Base-by-base conservation (phyloP, 2,797 vertebrate genomes). In the Merluccius polli region DNA sequence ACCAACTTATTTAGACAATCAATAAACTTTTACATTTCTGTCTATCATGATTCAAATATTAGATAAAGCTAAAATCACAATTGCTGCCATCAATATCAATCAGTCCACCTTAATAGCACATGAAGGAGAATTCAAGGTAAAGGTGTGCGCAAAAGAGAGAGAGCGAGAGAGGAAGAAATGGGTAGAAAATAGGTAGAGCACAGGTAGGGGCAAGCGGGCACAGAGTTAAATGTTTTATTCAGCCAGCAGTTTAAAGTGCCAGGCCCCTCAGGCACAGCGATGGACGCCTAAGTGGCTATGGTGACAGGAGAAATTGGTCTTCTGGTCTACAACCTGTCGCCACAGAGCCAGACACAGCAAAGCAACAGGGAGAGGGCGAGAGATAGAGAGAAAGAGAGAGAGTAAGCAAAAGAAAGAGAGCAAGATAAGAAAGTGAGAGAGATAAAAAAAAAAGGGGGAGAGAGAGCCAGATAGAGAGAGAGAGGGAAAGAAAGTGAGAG, bases 221-320 rank as follows among this genome's bases (percentile, higher is more conserved):
- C 72, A 93, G 95, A 96, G 95, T 89, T 97, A 97, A 97, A 97
- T 98, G 95, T 97, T 98, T 97, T 97, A 99, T 98, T 98, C 97
- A 98, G 96, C 95, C 94, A 88, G 92, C 94, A 95, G 95, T 97
- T 96, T 97, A 96, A 98, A 97, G 96, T 98, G 96, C 96, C 95
- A 95, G 93, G 94, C 89, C 95, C 96, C 86, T 89, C 91, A 90
- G 91, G 87, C 90, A 88, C 89, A 89, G 95, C 96, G 95, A 96
- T 94, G 95, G 96, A 95, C 92, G 95, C 95, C 95, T 98, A 98
- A 99, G 96, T 98, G 96, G 96, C 95, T 95, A 96, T 97, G 94
- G 95, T 98, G 97, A 99, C 97, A 98, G 96, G 95, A 97, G 95
- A 98, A 97, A 95, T 95, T 96, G 96, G 96, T 95, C 96, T 97